These are phyloP conservation scores for Porites divaricata DNA, from an alignment of 92 coral and sea anemone genomes.

Conservation along the genomic window DNA sequence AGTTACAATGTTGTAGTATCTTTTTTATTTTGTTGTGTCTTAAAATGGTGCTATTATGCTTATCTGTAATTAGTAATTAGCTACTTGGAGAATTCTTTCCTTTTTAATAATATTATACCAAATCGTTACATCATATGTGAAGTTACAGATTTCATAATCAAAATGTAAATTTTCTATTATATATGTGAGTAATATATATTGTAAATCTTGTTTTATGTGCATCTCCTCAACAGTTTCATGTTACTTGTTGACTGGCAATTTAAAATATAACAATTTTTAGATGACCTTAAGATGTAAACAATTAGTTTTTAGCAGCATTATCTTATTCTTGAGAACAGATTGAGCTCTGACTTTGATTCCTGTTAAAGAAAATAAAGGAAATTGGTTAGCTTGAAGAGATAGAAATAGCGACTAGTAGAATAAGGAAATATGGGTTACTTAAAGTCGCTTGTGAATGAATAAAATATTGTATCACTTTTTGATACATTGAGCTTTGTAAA, in stretches of 20 bases:
- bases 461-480: too few relatives aligned
- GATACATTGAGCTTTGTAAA: too few relatives aligned
- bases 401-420: too few relatives aligned
- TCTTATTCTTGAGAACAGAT: conserved; percentile 95
- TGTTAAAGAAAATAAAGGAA: conserved; percentile 31
- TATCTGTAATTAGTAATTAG: too few relatives aligned
- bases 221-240: neutral
- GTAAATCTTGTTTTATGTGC: neutral
- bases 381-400: neutral
- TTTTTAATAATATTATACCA: too few relatives aligned
- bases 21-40: too few relatives aligned
- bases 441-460: too few relatives aligned
- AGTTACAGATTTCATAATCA: neutral
- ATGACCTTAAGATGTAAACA: neutral
- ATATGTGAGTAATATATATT: neutral
- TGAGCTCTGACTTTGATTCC: conserved; percentile 99
- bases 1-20: too few relatives aligned
- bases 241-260: neutral
- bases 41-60: too few relatives aligned
- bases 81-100: too few relatives aligned
- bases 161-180: neutral
- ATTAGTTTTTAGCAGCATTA: conserved; percentile 32
- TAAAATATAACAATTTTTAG: neutral
- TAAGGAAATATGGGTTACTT: too few relatives aligned
- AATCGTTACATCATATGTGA: too few relatives aligned